Percentiles rank a stretch among this genome's conserved stretches.
phyloP scores from a whole-genome alignment of 1,140 invertebrate genomes.

The Drosophila navojoa region DNA sequence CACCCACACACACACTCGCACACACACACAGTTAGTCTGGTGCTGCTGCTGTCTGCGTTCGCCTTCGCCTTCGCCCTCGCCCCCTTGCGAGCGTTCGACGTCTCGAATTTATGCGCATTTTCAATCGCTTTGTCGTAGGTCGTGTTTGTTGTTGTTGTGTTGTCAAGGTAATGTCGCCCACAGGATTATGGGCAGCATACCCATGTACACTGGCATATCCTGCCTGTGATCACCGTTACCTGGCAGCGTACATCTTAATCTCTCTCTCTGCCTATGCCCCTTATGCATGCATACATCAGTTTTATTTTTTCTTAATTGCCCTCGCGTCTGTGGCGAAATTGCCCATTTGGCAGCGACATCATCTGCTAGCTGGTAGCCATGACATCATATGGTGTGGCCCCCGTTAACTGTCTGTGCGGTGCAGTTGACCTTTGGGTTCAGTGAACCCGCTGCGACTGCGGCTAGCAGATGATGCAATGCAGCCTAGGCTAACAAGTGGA shows the following conservation, averaged over 20 bases:
- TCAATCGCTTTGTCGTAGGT: slow-evolving; percentile 82
- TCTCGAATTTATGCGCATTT: slow-evolving; percentile 80
- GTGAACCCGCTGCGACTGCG: slow-evolving; percentile 40
- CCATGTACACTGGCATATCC: slow-evolving; percentile 4
- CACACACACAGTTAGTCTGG: slow-evolving; percentile 6
- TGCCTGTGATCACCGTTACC: slow-evolving; percentile 9
- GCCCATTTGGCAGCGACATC: slow-evolving; percentile 23
- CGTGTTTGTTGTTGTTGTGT: slow-evolving; percentile 70
- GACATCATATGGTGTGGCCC: slow-evolving; percentile 54
- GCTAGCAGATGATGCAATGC: slow-evolving; percentile 58
- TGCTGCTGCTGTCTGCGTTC: slow-evolving; percentile 27
- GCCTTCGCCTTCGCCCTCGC: slow-evolving; percentile 6
- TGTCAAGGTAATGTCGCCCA: slow-evolving; percentile 77
- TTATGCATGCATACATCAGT: background rate
- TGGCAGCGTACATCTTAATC: slow-evolving; percentile 13
- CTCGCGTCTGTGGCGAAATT: slow-evolving; percentile 8
- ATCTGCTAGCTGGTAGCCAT: slow-evolving; percentile 41
- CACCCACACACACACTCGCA: slow-evolving; percentile 6
- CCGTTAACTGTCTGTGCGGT: slow-evolving; percentile 25
- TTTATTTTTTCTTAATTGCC: slow-evolving; percentile 16
- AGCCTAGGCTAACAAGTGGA: background rate
- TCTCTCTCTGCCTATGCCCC: background rate
- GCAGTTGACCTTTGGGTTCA: slow-evolving; percentile 73
- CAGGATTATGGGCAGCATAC: slow-evolving; percentile 56
- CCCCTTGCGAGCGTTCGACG: slow-evolving; percentile 19